Base-by-base conservation (phyloP, 1,140 invertebrate genomes). In the Triops cancriformis region DNA sequence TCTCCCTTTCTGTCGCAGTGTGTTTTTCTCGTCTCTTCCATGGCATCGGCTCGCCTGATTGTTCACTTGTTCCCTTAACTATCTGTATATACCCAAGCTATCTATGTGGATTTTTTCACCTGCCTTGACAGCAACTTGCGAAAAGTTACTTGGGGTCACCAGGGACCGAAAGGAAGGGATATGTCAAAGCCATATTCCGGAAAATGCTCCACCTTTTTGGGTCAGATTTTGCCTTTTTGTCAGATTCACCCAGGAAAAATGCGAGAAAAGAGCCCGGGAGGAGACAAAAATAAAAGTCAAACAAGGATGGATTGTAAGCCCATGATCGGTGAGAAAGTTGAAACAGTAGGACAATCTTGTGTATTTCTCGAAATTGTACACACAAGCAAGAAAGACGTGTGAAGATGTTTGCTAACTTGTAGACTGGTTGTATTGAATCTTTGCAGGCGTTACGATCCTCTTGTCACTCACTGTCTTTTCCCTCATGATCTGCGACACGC, bases 391-490 rank as follows among this genome's bases (percentile, higher is more conserved):
- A 64, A 64, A 7, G 18, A 64, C 6, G 10, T 64, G 5, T 64
- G 45, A 64, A 51, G 11, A 2, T 43, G 42, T 37, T 51, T 76
- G 14, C 11, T 42, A 26, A 5, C 26, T 27, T 41, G 26, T 31
- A 28, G 31, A 45, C n/a, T 73, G 28, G 51, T 18, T 64, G 31
- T 45, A 43, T 80, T 37, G 74, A 73, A 77, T 82, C 51, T 81
- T 85, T 87, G 77, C 86, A 91, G 90, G 90, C 83, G 90, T 92
- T 79, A 92, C 90, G 82, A 91, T 92, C 83, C 87, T 92, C 76
- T 89, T 92, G 80, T 91, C 91, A 78, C 86, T 92, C 81, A 91
- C 90, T 83, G 90, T 92, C 80, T 92, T 92, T 86, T 90, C 91
- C 84, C 86, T 92, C 80, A 87, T 92, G 84, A 86, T 92, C 80